Conservation (phyloP, 1,140 invertebrate species). For the Hestina assimilis region DNA sequence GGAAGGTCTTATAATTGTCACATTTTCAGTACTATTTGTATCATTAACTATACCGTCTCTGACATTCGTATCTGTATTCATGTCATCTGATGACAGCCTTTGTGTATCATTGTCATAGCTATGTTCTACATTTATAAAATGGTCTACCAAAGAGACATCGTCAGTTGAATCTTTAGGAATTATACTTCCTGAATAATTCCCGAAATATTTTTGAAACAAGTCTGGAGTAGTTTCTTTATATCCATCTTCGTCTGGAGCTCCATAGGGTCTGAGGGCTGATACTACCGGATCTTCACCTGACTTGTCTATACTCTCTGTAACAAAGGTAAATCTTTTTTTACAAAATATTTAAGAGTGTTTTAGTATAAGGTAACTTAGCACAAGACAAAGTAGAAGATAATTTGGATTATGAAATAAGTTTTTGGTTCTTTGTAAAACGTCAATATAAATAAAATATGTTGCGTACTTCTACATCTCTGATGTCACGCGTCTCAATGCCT, state of each 20-base stretch:
- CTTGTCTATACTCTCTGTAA: constrained; percentile 72
- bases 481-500: too few species aligned
- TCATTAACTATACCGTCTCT: constrained; percentile 51
- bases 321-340: constrained; percentile 39
- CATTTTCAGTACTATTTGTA: constrained; percentile 47
- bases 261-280: constrained; percentile 56
- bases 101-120: constrained; percentile 68
- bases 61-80: constrained; percentile 32
- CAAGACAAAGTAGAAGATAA: too few species aligned
- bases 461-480: too few species aligned
- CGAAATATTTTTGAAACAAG: constrained; percentile 60
- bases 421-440: too few species aligned
- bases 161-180: constrained; percentile 40
- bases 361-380: too few species aligned
- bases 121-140: constrained; percentile 65
- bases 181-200: constrained; percentile 47
- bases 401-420: too few species aligned
- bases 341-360: too few species aligned
- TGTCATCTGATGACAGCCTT: constrained; percentile 48
- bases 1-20: constrained; percentile 42
- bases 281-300: constrained; percentile 66
- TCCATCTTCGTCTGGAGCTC: constrained; percentile 56
- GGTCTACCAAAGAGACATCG: constrained; percentile 59
- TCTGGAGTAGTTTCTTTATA: constrained; percentile 38
- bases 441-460: too few species aligned